phyloP scores from a whole-genome alignment of 2,113 vertebrate genomes.

The Tympanuchus pallidicinctus region DNA sequence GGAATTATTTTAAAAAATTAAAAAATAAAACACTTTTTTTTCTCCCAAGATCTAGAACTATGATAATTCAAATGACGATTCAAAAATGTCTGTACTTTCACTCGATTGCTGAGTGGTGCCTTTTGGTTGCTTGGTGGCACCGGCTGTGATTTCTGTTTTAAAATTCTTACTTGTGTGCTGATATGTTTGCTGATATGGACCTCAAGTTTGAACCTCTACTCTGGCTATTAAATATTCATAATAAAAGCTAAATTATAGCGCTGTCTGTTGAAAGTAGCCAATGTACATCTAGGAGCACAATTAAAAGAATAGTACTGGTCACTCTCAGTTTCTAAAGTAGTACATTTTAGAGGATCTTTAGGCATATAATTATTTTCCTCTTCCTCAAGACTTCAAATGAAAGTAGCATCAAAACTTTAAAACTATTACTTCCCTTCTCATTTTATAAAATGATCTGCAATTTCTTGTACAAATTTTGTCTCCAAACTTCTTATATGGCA shows the following conservation, averaged over 20 bases:
- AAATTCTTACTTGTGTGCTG: not conserved
- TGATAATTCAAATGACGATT: not conserved
- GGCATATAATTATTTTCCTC: not conserved
- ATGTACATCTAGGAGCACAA: not conserved
- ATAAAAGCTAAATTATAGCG: not conserved
- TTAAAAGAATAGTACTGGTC: not conserved
- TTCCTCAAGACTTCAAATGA: not conserved
- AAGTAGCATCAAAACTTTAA: not conserved
- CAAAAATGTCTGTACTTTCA: not conserved
- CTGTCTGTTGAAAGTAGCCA: not conserved
- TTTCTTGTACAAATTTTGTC: not conserved
- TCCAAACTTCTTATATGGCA: not conserved
- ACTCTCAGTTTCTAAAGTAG: not conserved
- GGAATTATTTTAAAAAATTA: not conserved
- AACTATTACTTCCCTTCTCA: not conserved
- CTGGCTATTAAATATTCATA: not conserved
- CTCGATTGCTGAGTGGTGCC: not conserved
- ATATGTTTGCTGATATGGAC: not conserved
- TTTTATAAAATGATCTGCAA: not conserved
- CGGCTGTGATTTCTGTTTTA: not conserved
- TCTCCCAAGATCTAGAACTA: not conserved
- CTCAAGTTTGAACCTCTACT: not conserved
- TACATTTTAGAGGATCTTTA: not conserved
- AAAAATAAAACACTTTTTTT: not conserved
- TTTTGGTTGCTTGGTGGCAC: not conserved